Conservation (phyloP, 1,140 invertebrate species). For the Diorhabda elongata region DNA sequence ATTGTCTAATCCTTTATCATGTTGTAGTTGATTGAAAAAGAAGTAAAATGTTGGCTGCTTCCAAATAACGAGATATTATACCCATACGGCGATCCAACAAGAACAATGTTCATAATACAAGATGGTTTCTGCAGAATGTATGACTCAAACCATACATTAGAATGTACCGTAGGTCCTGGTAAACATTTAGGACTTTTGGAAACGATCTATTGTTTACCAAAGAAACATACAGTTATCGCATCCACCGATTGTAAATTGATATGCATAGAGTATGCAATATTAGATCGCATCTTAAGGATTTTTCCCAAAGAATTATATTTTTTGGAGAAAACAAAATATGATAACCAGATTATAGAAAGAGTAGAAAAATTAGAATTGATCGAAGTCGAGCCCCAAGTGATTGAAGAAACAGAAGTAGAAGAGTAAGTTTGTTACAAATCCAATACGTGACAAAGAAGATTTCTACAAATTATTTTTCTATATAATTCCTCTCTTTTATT, state of each 20-base stretch:
- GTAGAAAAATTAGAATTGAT: not conserved
- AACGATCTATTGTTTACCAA: conserved; percentile 15
- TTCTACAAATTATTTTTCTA: too few species aligned
- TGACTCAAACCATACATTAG: not conserved
- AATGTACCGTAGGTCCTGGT: conserved; percentile 12
- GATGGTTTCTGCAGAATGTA: conserved; percentile 45
- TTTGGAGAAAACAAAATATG: conserved; percentile 1
- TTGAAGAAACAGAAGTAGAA: not conserved
- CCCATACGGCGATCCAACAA: conserved; percentile 46
- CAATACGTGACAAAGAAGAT: too few species aligned
- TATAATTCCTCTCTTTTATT: too few species aligned
- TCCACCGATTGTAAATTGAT: conserved; percentile 15
- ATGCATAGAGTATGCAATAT: conserved; percentile 4
- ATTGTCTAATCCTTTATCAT: too few species aligned
- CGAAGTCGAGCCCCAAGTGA: not conserved
- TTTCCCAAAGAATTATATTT: conserved; percentile 13
- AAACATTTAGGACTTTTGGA: conserved; percentile 14
- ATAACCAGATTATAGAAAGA: not conserved
- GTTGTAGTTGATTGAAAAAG: conserved; percentile 31
- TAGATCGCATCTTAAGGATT: not conserved
- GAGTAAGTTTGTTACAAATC: too few species aligned
- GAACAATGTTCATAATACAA: conserved; percentile 49
- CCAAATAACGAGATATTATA: conserved; percentile 50
- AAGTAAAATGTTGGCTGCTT: conserved; percentile 47
- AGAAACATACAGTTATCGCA: conserved; percentile 13